Conservation (phyloP, 1,140 invertebrate genomes). For the Drosophila pallidifrons region DNA sequence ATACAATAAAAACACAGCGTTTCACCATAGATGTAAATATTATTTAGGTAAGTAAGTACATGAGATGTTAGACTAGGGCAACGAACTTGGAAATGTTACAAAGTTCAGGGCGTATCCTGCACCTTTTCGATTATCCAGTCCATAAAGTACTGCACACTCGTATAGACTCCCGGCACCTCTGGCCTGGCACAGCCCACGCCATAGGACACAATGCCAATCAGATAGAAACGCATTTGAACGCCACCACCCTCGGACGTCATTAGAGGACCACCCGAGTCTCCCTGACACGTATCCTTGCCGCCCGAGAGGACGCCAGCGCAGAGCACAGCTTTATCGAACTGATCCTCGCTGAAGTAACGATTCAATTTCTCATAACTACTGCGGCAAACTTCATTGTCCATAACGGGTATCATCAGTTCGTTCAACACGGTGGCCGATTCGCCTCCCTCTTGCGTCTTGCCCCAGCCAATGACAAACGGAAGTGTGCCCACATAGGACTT, state of each 20-base stretch:
- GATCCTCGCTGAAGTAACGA: constrained; percentile 87
- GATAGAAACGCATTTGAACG: constrained; percentile 85
- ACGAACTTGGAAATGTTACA: not conserved
- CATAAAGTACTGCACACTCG: constrained; percentile 87
- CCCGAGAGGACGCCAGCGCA: constrained; percentile 91
- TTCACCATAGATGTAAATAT: constrained; percentile 8
- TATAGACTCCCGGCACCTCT: constrained; percentile 91
- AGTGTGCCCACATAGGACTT: constrained; percentile 85
- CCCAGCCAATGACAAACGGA: constrained; percentile 92
- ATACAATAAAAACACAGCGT: constrained; percentile 57
- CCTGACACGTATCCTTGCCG: constrained; percentile 93
- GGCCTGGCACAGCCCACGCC: constrained; percentile 89
- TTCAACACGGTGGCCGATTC: constrained; percentile 87
- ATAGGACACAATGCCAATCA: constrained; percentile 90
- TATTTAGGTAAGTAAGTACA: constrained; percentile 17
- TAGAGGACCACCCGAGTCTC: constrained; percentile 94
- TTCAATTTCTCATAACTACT: constrained; percentile 87
- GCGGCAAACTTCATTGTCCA: constrained; percentile 87
- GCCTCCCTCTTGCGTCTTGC: constrained; percentile 86
- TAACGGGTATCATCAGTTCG: constrained; percentile 90
- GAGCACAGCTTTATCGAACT: constrained; percentile 87
- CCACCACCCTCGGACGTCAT: constrained; percentile 86
- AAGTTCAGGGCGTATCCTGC: constrained; percentile 49
- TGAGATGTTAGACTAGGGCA: not conserved
- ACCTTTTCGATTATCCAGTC: constrained; percentile 84